Evolutionary conservation across 2,888 invertebrate species (phyloP).

Genomic region (Clitarchus hookeri): DNA sequence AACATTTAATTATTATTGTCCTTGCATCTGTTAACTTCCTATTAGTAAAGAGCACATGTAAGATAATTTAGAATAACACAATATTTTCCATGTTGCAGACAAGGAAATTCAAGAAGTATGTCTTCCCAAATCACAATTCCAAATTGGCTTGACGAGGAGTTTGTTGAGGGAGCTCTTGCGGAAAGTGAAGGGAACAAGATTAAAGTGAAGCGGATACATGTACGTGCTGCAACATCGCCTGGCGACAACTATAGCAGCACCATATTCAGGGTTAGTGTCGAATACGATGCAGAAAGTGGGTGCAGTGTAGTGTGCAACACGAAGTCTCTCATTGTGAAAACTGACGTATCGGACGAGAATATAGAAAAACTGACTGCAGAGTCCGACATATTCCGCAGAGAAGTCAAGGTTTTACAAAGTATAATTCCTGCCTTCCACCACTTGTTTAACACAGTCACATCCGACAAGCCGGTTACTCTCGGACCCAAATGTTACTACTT

Average conservation of each 20-base stretch:
- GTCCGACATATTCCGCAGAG: not conserved
- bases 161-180: not conserved
- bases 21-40: no score
- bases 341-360: not conserved
- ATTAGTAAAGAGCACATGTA: no score
- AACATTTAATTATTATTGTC: no score
- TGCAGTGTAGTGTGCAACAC: not conserved
- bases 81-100: not conserved
- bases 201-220: not conserved
- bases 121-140: not conserved
- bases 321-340: not conserved
- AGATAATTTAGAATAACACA: no score
- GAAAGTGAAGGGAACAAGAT: not conserved
- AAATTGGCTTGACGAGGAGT: not conserved
- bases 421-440: not conserved
- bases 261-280: not conserved
- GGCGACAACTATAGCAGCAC: not conserved
- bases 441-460: not conserved
- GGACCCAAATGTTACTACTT: not conserved
- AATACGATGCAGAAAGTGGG: not conserved
- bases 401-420: not conserved
- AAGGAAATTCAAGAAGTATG: not conserved
- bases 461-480: not conserved
- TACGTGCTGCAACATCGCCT: not conserved
- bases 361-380: not conserved